These are phyloP conservation scores for Apostichopus parvimensis DNA, from an alignment of 35 echinoderm and acorn worm species.

Conservation along the genomic window DNA sequence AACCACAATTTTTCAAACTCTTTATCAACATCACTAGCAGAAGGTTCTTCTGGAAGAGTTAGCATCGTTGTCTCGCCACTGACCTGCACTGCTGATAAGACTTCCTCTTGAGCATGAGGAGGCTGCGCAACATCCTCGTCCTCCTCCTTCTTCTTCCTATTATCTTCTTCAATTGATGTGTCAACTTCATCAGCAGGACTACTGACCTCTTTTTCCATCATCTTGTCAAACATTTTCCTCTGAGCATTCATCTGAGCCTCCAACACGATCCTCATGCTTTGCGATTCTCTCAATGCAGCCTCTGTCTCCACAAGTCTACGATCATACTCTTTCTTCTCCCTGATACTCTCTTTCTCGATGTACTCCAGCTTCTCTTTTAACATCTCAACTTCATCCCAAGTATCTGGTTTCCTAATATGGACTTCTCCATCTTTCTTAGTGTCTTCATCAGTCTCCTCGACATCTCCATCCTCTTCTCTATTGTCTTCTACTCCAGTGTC, in stretches of 20 bases:
- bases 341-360: conserved; percentile 33
- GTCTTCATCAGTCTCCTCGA: background rate
- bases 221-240: conserved; percentile 11
- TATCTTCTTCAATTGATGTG: background rate
- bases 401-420: background rate
- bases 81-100: conserved; percentile 1
- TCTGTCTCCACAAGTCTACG: background rate
- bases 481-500: background rate
- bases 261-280: background rate
- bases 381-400: conserved; percentile 17
- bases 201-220: conserved; percentile 5
- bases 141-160: background rate
- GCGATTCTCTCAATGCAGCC: conserved; percentile 11
- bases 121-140: background rate
- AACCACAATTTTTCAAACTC: conserved; percentile 47
- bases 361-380: conserved; percentile 41
- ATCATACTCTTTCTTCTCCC: conserved; percentile 59
- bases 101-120: conserved; percentile 17
- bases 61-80: background rate
- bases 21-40: conserved; percentile 40
- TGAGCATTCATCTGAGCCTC: conserved; percentile 52
- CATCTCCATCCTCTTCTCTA: background rate
- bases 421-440: background rate
- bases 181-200: background rate
- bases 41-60: conserved; percentile 4